Conservation (phyloP, 2,797 vertebrate species). For the Sebastes variabilis region DNA sequence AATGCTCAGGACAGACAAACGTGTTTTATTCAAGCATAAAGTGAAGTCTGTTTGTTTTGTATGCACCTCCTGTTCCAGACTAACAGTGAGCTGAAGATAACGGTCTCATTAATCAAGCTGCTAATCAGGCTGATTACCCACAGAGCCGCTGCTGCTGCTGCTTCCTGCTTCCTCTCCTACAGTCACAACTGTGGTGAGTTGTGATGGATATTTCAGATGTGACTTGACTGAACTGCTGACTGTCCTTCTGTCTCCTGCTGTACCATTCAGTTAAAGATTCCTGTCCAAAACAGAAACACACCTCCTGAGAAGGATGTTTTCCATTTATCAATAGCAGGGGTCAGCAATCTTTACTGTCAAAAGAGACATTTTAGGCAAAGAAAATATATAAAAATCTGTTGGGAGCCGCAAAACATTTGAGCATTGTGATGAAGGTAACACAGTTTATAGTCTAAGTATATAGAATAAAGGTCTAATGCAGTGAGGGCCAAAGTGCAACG, state of each 20-base stretch:
- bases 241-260: not conserved
- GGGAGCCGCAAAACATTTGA: too few relatives aligned
- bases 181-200: not conserved
- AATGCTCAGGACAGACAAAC: not conserved
- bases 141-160: not conserved
- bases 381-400: too few relatives aligned
- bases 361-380: too few relatives aligned
- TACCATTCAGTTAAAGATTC: too few relatives aligned
- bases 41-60: not conserved
- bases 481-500: too few relatives aligned
- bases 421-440: too few relatives aligned
- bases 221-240: not conserved
- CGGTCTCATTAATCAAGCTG: not conserved
- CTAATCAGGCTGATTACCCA: conserved; percentile 33
- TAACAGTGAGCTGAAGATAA: not conserved
- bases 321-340: too few relatives aligned
- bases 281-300: too few relatives aligned
- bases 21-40: not conserved
- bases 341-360: too few relatives aligned
- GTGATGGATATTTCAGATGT: not conserved
- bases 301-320: too few relatives aligned
- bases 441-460: too few relatives aligned
- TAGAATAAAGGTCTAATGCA: too few relatives aligned
- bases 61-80: not conserved
- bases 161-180: not conserved